phyloP scores from a whole-genome alignment of 1,140 invertebrate genomes.

The Adoxophyes honmai region DNA sequence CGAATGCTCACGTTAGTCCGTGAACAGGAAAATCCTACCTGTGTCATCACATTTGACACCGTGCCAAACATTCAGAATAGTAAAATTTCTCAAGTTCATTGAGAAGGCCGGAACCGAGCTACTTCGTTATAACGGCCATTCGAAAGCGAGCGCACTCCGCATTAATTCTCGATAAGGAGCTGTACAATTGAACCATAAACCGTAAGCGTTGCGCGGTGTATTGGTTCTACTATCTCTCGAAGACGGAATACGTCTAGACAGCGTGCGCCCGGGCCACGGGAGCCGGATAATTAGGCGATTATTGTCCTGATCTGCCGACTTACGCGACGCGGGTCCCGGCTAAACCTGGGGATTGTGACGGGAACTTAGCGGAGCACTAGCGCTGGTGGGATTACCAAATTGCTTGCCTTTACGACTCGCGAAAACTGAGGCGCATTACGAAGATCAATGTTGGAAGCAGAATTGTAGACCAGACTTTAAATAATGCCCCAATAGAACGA shows the following conservation, averaged over 20 bases:
- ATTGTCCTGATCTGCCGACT: slow-evolving; percentile 26
- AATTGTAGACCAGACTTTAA: too few species aligned
- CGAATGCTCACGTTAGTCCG: background rate
- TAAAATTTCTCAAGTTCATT: slow-evolving; percentile 41
- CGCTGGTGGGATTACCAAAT: too few species aligned
- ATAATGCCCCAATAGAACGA: too few species aligned
- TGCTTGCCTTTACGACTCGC: too few species aligned
- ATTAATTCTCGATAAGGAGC: too few species aligned
- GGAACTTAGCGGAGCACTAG: too few species aligned
- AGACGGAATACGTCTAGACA: slow-evolving; percentile 48
- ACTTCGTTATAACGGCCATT: slow-evolving; percentile 15
- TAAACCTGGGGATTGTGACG: background rate
- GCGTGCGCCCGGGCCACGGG: slow-evolving; percentile 26
- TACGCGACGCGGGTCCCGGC: background rate
- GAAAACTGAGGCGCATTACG: too few species aligned
- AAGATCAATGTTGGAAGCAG: too few species aligned
- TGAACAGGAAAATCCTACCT: slow-evolving; percentile 10
- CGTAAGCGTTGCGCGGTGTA: too few species aligned
- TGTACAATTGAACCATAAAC: too few species aligned
- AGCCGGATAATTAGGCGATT: slow-evolving; percentile 42
- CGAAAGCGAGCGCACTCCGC: too few species aligned
- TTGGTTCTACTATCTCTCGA: slow-evolving; percentile 11
- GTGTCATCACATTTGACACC: slow-evolving; percentile 7
- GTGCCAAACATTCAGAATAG: slow-evolving; percentile 19
- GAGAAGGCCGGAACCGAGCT: slow-evolving; percentile 20